phyloP scores from a whole-genome alignment of 2,797 vertebrate species.

The Tapirus indicus region DNA sequence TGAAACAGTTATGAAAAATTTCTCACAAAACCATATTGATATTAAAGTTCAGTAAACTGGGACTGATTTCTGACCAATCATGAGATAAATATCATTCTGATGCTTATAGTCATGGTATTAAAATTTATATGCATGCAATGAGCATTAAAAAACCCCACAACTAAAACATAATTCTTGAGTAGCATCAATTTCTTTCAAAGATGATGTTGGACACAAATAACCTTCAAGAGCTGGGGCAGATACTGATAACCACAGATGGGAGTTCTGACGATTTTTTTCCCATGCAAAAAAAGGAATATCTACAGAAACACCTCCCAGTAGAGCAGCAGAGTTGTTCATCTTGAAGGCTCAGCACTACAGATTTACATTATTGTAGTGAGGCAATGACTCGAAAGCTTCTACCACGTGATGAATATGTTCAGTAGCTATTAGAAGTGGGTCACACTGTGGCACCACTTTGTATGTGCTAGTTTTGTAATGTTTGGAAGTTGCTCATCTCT shows the following conservation, averaged over 20 bases:
- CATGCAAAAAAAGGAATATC: background rate
- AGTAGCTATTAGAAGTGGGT: background rate
- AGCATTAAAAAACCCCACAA: background rate
- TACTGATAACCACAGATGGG: background rate
- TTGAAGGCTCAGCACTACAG: background rate
- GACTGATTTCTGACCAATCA: background rate
- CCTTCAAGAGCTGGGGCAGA: background rate
- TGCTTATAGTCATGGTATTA: background rate
- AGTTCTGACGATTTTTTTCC: background rate
- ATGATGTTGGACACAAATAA: background rate
- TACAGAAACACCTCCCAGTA: background rate
- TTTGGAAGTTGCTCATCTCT: background rate
- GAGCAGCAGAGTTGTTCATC: background rate
- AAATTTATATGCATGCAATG: background rate
- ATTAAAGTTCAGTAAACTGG: background rate
- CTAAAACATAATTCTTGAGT: background rate
- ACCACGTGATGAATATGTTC: background rate
- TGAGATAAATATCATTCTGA: background rate
- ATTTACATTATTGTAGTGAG: background rate
- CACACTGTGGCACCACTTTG: background rate
- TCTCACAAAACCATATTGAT: background rate
- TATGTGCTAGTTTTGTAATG: background rate
- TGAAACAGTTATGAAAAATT: background rate
- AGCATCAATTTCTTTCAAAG: background rate
- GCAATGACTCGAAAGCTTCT: background rate